These are phyloP conservation scores for Petrophora chlorosata DNA, from an alignment of 2,888 invertebrate genomes.

Conservation along the genomic window DNA sequence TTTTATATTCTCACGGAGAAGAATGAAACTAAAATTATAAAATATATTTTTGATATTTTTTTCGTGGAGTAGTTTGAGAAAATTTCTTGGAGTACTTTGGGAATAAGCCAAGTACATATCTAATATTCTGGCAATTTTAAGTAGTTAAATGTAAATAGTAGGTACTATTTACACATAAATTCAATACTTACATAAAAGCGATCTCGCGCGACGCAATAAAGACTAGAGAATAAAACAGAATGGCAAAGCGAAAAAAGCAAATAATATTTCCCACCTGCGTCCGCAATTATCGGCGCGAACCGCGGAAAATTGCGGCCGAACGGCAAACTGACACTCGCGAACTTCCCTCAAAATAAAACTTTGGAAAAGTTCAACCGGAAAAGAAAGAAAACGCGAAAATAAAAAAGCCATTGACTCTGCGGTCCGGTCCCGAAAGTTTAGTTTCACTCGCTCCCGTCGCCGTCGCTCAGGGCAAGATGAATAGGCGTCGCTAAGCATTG, in stretches of 20 bases:
- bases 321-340: conserved; percentile 80
- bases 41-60: too few species aligned
- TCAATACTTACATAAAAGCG: neutral
- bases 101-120: too few species aligned
- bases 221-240: conserved; percentile 33
- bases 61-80: too few species aligned
- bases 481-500: too few species aligned
- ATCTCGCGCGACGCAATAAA: conserved; percentile 39
- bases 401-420: conserved; percentile 82
- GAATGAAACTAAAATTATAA: too few species aligned
- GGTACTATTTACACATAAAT: too few species aligned
- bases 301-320: conserved; percentile 79
- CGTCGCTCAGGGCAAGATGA: too few species aligned
- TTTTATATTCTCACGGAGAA: too few species aligned
- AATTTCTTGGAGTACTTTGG: too few species aligned
- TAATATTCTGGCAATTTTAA: too few species aligned
- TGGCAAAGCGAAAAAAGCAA: conserved; percentile 48
- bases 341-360: conserved; percentile 81
- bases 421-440: conserved; percentile 73
- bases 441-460: too few species aligned
- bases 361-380: conserved; percentile 80
- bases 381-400: conserved; percentile 79
- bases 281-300: conserved; percentile 80
- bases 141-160: too few species aligned
- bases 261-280: conserved; percentile 72